phyloP scores from a whole-genome alignment of 2,797 vertebrate genomes.

The Passerculus sandwichensis region DNA sequence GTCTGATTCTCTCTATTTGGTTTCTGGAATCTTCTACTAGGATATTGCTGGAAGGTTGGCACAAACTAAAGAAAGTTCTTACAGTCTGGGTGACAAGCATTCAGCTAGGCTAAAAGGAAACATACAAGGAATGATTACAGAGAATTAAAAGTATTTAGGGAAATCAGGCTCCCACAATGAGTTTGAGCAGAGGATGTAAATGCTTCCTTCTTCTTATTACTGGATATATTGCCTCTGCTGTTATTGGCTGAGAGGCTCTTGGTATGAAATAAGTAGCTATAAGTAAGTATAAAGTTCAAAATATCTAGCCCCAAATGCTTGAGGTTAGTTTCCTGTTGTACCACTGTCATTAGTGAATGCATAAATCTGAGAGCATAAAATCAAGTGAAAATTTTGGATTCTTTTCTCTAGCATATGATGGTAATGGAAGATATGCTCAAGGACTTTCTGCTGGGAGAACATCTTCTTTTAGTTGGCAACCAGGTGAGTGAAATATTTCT shows the following conservation, averaged over 20 bases:
- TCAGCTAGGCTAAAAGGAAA: neutral
- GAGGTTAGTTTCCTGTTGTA: neutral
- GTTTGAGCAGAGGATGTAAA: neutral
- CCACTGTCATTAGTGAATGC: neutral
- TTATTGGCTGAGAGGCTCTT: neutral
- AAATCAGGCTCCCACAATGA: neutral
- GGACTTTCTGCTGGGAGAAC: constrained; percentile 95
- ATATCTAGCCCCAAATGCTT: neutral
- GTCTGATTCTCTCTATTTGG: neutral
- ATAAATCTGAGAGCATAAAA: neutral
- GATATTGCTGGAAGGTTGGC: neutral
- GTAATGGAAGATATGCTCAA: constrained; percentile 99
- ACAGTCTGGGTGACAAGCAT: neutral
- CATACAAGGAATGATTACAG: neutral
- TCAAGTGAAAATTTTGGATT: neutral
- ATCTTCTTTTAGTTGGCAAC: constrained; percentile 95
- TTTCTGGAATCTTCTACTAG: neutral
- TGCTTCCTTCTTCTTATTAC: neutral
- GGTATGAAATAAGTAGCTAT: neutral
- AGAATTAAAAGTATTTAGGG: neutral
- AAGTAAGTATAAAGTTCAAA: neutral
- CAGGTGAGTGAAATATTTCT: constrained; percentile 83
- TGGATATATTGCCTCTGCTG: neutral
- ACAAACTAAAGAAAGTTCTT: neutral
- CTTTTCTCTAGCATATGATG: constrained; percentile 86